phyloP scores from a whole-genome alignment of 2,113 vertebrate genomes.

The Rhineura floridana region DNA sequence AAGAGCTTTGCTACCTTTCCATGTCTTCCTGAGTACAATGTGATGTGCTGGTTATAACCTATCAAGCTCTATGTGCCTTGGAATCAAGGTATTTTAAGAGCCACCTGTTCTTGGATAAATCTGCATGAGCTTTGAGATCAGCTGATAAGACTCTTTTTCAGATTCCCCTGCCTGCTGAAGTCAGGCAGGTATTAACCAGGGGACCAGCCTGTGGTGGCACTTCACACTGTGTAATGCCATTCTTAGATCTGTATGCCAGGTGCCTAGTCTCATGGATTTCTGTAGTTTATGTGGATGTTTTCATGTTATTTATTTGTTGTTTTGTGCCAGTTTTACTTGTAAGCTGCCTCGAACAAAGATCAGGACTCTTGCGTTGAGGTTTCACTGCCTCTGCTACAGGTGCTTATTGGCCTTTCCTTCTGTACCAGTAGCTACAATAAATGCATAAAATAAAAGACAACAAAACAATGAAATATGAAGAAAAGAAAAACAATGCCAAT shows the following conservation, averaged over 20 bases:
- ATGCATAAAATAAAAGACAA: too few relatives aligned
- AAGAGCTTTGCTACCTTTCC: too few relatives aligned
- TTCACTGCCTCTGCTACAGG: neutral
- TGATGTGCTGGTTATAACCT: too few relatives aligned
- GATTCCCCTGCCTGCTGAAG: neutral
- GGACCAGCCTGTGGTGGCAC: neutral
- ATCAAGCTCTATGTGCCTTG: neutral
- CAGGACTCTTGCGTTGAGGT: neutral
- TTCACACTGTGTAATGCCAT: neutral
- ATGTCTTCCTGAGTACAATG: too few relatives aligned
- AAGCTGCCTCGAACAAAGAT: neutral
- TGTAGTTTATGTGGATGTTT: too few relatives aligned
- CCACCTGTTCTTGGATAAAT: too few relatives aligned
- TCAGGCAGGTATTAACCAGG: neutral
- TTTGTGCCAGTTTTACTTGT: too few relatives aligned
- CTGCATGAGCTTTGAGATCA: neutral
- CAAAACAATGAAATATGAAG: neutral
- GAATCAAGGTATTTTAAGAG: neutral
- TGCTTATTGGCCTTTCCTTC: neutral
- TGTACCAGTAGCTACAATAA: neutral
- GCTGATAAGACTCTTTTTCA: neutral
- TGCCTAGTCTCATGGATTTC: neutral
- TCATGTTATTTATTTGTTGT: neutral
- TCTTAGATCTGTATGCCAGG: neutral
- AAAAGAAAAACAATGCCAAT: too few relatives aligned